Percentiles rank a stretch among this genome's conserved stretches.
phyloP scores from a whole-genome alignment of 2,113 vertebrate species.

The Trogon melanurus region DNA sequence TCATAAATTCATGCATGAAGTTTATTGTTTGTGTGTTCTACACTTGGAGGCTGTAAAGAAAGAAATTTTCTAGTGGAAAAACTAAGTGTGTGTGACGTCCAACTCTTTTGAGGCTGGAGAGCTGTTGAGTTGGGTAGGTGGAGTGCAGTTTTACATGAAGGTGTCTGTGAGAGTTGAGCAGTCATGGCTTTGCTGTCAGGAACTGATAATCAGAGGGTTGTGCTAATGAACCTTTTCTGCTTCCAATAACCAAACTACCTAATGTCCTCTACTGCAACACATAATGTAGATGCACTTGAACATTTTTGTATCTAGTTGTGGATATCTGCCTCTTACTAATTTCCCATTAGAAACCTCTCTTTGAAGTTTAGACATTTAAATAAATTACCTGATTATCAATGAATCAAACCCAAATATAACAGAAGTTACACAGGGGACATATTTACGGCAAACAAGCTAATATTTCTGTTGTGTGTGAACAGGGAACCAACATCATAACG shows the following conservation, averaged over 20 bases:
- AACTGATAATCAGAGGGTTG: background rate
- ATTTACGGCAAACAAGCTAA: constrained; percentile 23
- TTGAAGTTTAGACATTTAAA: background rate
- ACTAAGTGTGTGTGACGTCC: background rate
- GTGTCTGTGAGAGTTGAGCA: background rate
- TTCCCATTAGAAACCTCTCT: background rate
- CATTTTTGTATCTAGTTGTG: background rate
- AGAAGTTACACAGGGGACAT: background rate
- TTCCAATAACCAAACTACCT: background rate
- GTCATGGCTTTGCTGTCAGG: background rate
- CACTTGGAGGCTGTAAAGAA: background rate
- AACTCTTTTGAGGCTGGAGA: background rate
- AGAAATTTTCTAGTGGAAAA: background rate
- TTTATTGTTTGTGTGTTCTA: background rate
- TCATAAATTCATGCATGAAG: background rate
- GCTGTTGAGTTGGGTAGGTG: background rate
- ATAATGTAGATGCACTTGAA: background rate
- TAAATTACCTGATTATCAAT: background rate
- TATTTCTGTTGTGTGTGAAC: background rate
- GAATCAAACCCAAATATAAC: background rate
- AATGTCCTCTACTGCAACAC: background rate
- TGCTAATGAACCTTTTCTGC: background rate
- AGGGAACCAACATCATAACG: background rate
- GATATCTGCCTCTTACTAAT: background rate
- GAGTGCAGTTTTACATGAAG: background rate